A percentile compares a stretch with the other conserved stretches of the same genome.
phyloP scores from a whole-genome alignment of 2,113 vertebrate species.

The Hyaena hyaena region DNA sequence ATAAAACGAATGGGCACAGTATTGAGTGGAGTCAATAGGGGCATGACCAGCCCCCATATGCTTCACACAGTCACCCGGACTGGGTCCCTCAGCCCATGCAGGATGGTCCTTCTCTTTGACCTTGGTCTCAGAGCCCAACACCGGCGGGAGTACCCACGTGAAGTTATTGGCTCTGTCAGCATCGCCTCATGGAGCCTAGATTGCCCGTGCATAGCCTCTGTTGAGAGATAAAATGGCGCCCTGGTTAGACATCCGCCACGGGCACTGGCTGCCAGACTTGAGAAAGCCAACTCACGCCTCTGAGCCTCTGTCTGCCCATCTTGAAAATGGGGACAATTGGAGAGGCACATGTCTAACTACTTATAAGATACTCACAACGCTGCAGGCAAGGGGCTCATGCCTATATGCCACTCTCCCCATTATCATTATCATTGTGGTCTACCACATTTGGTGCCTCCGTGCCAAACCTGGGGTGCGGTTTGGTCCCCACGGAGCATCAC shows the following conservation, averaged over 20 bases:
- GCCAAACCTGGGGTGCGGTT: accelerated
- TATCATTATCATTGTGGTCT: accelerated
- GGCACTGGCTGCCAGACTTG: accelerated
- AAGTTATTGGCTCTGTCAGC: accelerated
- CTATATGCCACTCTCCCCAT: accelerated
- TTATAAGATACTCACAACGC: accelerated
- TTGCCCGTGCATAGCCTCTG: accelerated
- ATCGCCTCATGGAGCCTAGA: accelerated
- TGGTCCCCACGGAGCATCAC: not conserved
- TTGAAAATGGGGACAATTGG: not conserved
- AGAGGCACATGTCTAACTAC: accelerated
- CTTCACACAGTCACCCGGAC: accelerated
- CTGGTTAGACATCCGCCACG: accelerated
- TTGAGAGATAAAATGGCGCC: accelerated
- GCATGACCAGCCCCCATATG: not conserved
- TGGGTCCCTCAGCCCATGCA: not conserved
- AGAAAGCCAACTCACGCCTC: accelerated
- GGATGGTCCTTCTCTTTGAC: accelerated
- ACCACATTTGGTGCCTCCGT: accelerated
- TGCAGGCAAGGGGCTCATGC: accelerated
- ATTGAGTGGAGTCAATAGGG: conserved; percentile 2
- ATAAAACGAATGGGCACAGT: conserved; percentile 49
- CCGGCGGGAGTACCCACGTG: accelerated
- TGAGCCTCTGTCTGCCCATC: not conserved
- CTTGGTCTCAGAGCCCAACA: not conserved